Evolutionary conservation across 1,140 invertebrate genomes (phyloP).

Genomic region (Camponotus floridanus): DNA sequence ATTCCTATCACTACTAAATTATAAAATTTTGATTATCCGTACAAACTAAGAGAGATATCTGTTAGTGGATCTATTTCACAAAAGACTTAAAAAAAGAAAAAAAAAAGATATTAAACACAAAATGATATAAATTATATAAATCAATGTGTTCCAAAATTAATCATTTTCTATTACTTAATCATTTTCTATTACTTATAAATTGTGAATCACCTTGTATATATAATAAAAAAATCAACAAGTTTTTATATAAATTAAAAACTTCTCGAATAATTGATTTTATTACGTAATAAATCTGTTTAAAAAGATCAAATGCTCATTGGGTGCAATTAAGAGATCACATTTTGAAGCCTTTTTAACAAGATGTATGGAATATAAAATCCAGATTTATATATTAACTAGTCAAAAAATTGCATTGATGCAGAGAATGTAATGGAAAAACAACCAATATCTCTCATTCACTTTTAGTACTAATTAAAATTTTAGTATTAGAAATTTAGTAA

Average conservation of each 20-base stretch:
- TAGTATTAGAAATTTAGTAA: too few relatives aligned
- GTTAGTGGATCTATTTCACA: not conserved
- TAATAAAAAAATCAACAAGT: not conserved
- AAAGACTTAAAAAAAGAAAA: slow-evolving; percentile 3
- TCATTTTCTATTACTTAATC: too few relatives aligned
- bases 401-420: not conserved
- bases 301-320: not conserved
- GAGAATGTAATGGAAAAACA: not conserved
- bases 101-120: not conserved
- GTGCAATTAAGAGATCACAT: not conserved
- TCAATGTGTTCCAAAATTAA: not conserved
- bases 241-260: not conserved
- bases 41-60: not conserved
- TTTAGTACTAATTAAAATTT: too few relatives aligned
- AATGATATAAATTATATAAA: not conserved
- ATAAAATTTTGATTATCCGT: not conserved
- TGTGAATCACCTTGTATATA: not conserved
- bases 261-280: not conserved
- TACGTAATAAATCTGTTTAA: not conserved
- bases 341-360: not conserved
- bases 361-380: not conserved
- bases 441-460: not conserved
- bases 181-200: too few relatives aligned
- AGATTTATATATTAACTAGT: slow-evolving; percentile 13
- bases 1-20: not conserved